Percentiles rank a stretch among this genome's conserved stretches.
Evolutionary conservation across 2,888 invertebrate genomes (phyloP).

Genomic region (Cactoblastis cactorum): DNA sequence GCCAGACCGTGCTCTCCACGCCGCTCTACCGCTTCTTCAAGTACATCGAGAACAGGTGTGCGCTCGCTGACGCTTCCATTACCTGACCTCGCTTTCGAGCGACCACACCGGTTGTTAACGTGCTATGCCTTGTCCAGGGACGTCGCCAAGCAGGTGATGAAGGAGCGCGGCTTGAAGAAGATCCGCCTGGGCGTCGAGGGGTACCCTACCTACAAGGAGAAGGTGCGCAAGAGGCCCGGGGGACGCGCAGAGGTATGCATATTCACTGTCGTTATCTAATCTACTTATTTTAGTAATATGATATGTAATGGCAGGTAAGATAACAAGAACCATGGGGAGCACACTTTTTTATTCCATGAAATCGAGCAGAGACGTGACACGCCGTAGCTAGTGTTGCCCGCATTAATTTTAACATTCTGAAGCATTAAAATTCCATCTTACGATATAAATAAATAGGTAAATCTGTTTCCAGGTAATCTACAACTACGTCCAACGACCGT

Average conservation of each 20-base stretch:
- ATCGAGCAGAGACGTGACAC: no score
- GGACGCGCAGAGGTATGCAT: constrained; percentile 87
- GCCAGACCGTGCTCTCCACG: constrained; percentile 97
- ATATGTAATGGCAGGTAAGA: no score
- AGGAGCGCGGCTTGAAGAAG: constrained; percentile 98
- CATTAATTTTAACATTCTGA: no score
- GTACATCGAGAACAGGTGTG: constrained; percentile 94
- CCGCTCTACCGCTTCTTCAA: constrained; percentile 99
- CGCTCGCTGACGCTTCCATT: not conserved
- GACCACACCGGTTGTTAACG: no score
- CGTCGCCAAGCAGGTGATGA: constrained; percentile 99
- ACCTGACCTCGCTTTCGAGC: no score
- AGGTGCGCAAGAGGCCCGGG: constrained; percentile 96
- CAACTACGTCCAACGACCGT: constrained; percentile 99
- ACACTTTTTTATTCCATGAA: no score
- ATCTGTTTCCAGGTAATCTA: constrained; percentile 84
- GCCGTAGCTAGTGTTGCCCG: no score
- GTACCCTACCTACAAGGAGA: constrained; percentile 99
- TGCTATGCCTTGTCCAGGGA: constrained; percentile 80
- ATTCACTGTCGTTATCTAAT: no score
- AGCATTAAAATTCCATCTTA: no score
- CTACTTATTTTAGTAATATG: no score
- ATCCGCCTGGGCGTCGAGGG: constrained; percentile 99
- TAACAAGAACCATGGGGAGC: no score
- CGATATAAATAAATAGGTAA: no score